Conservation (phyloP, 1,140 invertebrate genomes). For the Acromyrmex charruanus region DNA sequence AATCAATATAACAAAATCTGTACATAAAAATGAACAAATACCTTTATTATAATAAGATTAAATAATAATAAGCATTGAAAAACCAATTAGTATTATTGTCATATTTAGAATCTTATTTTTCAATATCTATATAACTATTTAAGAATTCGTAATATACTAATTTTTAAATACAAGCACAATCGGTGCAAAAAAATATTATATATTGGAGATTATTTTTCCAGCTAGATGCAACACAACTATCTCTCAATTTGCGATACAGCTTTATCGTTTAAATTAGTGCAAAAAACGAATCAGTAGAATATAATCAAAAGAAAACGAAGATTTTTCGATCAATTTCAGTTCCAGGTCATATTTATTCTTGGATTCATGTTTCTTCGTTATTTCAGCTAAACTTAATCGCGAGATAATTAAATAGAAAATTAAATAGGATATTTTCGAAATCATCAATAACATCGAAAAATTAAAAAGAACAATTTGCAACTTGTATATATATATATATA, state of each 20-base stretch:
- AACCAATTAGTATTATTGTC: neutral
- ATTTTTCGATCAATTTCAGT: neutral
- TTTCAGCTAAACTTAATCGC: neutral
- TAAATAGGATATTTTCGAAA: neutral
- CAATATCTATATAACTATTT: neutral
- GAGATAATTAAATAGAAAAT: neutral
- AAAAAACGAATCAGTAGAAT: neutral
- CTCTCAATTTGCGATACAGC: neutral
- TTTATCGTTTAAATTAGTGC: neutral
- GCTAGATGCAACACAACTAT: neutral
- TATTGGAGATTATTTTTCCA: neutral
- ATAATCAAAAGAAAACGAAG: slow-evolving; percentile 1
- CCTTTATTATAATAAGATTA: neutral
- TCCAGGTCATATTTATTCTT: slow-evolving; percentile 41
- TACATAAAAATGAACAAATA: neutral
- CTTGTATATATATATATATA: neutral
- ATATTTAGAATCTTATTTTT: neutral
- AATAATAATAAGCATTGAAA: neutral
- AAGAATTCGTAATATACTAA: neutral
- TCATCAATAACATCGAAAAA: neutral
- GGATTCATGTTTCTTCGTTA: slow-evolving; percentile 1
- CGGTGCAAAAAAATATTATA: neutral
- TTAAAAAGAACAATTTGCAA: neutral
- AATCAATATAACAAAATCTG: neutral
- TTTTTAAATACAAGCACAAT: neutral